Conservation (phyloP, 2,113 vertebrate genomes). For the Strix aluco region DNA sequence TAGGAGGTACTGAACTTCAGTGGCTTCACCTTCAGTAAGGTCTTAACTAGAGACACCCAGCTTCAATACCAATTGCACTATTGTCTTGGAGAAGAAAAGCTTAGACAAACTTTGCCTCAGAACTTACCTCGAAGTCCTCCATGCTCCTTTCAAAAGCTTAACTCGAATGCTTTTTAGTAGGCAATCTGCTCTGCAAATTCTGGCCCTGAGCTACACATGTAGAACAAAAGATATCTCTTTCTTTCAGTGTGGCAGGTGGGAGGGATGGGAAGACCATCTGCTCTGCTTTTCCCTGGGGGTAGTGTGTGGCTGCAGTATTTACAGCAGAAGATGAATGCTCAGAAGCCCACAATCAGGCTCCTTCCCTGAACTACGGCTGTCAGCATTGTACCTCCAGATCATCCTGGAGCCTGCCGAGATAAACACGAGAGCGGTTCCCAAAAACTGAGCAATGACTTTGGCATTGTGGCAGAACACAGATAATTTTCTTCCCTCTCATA, state of each 20-base stretch:
- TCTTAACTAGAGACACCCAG: background rate
- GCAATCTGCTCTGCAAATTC: constrained; percentile 29
- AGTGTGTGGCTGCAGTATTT: background rate
- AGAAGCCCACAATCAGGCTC: background rate
- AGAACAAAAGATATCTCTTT: constrained; percentile 20
- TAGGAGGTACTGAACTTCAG: background rate
- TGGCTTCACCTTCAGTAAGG: background rate
- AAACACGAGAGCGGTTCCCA: background rate
- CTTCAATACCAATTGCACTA: background rate
- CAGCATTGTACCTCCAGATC: background rate
- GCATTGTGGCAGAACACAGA: background rate
- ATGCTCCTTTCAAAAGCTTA: background rate
- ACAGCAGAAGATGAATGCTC: background rate
- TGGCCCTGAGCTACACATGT: constrained; percentile 30
- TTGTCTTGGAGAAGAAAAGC: background rate
- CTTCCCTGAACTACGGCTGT: background rate
- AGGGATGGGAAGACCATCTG: constrained; percentile 56
- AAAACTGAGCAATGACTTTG: background rate
- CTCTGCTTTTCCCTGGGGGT: constrained; percentile 27
- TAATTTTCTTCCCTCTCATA: background rate
- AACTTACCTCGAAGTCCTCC: background rate
- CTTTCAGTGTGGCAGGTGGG: constrained; percentile 42
- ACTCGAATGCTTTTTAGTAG: background rate
- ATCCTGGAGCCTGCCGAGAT: background rate
- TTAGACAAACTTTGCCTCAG: background rate